phyloP scores from a whole-genome alignment of 2,113 vertebrate species.

The Indri indri region DNA sequence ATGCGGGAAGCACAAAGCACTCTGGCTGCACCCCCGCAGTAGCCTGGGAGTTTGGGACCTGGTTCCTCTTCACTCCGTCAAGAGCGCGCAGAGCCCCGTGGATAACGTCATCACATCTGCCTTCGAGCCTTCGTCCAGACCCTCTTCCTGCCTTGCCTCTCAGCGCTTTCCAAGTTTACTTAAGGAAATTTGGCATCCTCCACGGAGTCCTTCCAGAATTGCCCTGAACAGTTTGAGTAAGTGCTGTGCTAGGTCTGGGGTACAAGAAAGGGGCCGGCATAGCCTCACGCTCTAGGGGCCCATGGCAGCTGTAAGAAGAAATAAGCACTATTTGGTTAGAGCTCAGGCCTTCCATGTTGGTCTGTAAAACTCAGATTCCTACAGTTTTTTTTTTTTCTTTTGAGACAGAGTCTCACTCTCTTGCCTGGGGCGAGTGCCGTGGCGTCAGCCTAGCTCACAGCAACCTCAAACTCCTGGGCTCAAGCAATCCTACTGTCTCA shows the following conservation, averaged over 20 bases:
- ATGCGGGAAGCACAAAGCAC: no score
- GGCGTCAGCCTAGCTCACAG: no score
- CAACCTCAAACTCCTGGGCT: no score
- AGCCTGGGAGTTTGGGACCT: not conserved
- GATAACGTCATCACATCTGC: not conserved
- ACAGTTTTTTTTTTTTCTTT: no score
- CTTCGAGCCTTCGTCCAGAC: accelerated
- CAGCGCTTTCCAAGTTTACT: not conserved
- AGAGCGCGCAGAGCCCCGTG: not conserved
- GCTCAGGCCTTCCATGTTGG: not conserved
- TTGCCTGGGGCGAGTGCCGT: no score
- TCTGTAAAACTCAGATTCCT: not conserved
- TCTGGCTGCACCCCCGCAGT: no score
- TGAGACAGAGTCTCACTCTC: no score
- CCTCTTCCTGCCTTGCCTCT: not conserved
- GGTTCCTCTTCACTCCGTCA: not conserved
- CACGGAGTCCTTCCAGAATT: not conserved
- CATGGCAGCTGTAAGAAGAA: not conserved
- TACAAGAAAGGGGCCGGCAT: not conserved
- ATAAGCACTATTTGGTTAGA: not conserved
- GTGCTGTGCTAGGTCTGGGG: accelerated
- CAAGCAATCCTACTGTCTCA: no score
- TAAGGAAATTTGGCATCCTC: not conserved
- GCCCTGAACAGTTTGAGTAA: not conserved
- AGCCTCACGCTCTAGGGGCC: not conserved